Base-by-base conservation (phyloP, 2,888 invertebrate genomes). In the Achlya flavicornis region DNA sequence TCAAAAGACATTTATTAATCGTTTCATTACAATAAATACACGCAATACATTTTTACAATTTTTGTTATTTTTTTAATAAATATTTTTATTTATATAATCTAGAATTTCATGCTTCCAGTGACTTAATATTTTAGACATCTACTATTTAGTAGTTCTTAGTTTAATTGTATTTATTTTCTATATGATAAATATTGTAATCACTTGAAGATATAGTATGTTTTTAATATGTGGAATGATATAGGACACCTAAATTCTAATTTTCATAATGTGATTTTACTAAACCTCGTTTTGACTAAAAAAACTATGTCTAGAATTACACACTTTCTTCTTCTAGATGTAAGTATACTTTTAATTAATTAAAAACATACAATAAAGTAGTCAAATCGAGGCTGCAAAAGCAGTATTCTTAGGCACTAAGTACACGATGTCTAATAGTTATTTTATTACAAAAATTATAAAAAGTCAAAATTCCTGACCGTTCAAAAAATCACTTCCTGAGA, bases 1-100 rank as follows among this genome's bases (percentile, higher is more conserved):
- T 66, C 65, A 76, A 78, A 83, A 75, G 70, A 83, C 83, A 84
- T 86, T 84, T 84, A 86, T 85, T 83, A 84, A 74, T 84, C 71
- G 74, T 79, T 66, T 79, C 77, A 75, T 83, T 79, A 85, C 76
- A 83, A 77, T 76, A 77, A 80, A 78, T 75, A 84, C 81, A 85
- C 83, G 75, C 79, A 81, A 77, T 81, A 80, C 72, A 80, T 78
- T 70, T 76, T 74, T 76, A 79, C 64, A 73, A 26, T 53, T 70
- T 66, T 53, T 63, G 66, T 66, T 67, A 66, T 67, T 73, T 71
- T 65, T 63, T 72, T 71, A n/a, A 73, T 63, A 70, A 63, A 75
- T 76, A 71, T 67, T 69, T 76, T 64, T 72, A 76, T 69, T 68
- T 64, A 64, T 60, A 67, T 64, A 46, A 46, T 57, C 62, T 60